Evolutionary conservation across 2,797 vertebrate species (phyloP), one percentile per base, ranked within the genome.

Genomic region (Pempheris klunzingeri): DNA sequence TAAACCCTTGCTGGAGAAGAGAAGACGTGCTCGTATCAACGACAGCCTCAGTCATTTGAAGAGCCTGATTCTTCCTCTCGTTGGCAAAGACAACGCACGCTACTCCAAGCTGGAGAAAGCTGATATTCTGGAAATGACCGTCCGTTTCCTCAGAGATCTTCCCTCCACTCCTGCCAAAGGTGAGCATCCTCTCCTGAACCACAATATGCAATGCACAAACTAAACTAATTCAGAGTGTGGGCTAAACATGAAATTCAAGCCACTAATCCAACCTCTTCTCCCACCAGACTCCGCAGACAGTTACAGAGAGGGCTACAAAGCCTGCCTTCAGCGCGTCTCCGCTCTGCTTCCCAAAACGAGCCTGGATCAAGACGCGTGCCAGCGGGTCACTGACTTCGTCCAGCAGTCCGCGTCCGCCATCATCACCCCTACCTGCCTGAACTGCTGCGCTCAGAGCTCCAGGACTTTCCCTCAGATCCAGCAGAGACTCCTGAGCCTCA

Each of bases 31-130:
- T 75, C 96, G 96, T 67, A 97, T 97, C 85, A 97, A 97, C 74
- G 94, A 96, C 78, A 97, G 96, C 61, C 95, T 97, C n/a, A 90
- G 90, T 57, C 95, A 96, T 77, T 80, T 97, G 77, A 96, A 96
- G 86, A 93, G 93, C 7, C 94, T 98, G 53, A 96, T 98, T 66
- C 89, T 97, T 57, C 96, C 96, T 15, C 93, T 97, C 28, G 90
- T 95, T 65, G 95, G 96, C 55, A 94, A 94, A 91, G 96, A 96
- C 88, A 96, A 93, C 85, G 95, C 96, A 2, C 91, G 95, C 66
- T 95, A 93, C 87, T 97, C 96, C 38, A 97, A 97, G 58, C 90
- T 97, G 67, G 97, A 98, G 90, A 97, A 98, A 89, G 97, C 97
- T 0, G 96, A 97, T 63, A 94, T 97, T 80, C 93, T 97, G 70